Evolutionary conservation across 1,140 invertebrate genomes (phyloP).

Genomic region (Ceratosolen solmsi): DNA sequence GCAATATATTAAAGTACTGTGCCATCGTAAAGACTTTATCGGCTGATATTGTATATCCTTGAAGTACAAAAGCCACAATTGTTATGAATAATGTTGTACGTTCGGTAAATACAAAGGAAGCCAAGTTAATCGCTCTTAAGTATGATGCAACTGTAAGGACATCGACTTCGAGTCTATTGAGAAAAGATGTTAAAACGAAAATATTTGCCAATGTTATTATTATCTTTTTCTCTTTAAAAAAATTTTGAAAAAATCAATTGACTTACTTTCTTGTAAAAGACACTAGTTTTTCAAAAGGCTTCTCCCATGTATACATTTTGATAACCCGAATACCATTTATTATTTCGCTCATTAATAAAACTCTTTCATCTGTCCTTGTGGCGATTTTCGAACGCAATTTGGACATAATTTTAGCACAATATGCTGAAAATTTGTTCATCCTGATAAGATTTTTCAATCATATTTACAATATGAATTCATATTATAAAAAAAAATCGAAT

Average conservation of each 20-base stretch:
- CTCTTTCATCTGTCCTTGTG: slow-evolving; percentile 75
- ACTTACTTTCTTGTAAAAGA: slow-evolving; percentile 59
- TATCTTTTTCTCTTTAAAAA: no score
- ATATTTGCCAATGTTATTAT: background rate
- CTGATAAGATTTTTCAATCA: no score
- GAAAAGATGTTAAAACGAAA: slow-evolving; percentile 28
- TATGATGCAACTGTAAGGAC: slow-evolving; percentile 81
- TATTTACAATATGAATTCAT: no score
- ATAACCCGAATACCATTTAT: slow-evolving; percentile 77
- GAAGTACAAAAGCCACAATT: slow-evolving; percentile 79
- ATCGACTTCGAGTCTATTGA: slow-evolving; percentile 77
- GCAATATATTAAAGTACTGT: slow-evolving; percentile 82
- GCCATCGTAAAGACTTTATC: slow-evolving; percentile 83
- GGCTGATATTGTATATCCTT: slow-evolving; percentile 77
- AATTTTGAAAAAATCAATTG: background rate
- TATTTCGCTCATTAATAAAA: slow-evolving; percentile 79
- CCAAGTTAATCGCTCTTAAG: slow-evolving; percentile 81
- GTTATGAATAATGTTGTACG: slow-evolving; percentile 82
- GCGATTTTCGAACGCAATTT: slow-evolving; percentile 71
- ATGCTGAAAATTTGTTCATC: no score
- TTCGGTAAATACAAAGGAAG: slow-evolving; percentile 80
- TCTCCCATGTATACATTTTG: slow-evolving; percentile 92
- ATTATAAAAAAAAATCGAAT: no score
- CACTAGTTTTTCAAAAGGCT: slow-evolving; percentile 81
- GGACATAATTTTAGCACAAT: slow-evolving; percentile 38